Percentiles rank a stretch among this genome's conserved stretches.
Evolutionary conservation across 2,888 invertebrate species (phyloP).

Genomic region (Orthonevra nobilis): DNA sequence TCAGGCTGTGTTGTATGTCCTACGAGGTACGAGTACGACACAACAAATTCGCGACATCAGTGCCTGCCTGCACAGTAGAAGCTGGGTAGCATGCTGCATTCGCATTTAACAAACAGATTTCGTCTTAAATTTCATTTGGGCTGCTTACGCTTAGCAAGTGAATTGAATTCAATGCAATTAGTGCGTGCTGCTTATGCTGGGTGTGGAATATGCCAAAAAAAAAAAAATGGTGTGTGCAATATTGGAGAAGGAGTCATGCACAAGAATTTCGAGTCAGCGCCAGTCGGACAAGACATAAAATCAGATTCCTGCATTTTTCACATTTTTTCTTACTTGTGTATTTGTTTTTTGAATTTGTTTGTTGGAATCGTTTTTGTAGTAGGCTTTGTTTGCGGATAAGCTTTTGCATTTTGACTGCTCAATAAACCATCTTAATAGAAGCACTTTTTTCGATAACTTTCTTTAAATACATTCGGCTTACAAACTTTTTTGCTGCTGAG

Average conservation of each 20-base stretch:
- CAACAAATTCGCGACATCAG: constrained; percentile 63
- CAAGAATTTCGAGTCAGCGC: constrained; percentile 46
- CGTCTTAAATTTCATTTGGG: constrained; percentile 63
- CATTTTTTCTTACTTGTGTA: constrained; percentile 1
- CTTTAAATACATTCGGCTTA: no score
- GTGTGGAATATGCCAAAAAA: constrained; percentile 24
- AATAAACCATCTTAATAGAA: no score
- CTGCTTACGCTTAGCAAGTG: constrained; percentile 22
- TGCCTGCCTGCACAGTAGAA: constrained; percentile 29
- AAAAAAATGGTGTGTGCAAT: no score
- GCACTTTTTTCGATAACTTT: no score
- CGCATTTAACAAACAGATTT: constrained; percentile 58
- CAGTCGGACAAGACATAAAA: constrained; percentile 34
- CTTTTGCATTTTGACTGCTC: no score
- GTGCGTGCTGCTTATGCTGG: constrained; percentile 50
- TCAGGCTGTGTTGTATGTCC: constrained; percentile 44
- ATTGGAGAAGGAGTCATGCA: constrained; percentile 11
- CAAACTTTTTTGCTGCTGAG: no score
- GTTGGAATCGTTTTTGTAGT: background rate
- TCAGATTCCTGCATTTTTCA: constrained; percentile 23
- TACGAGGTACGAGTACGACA: no score
- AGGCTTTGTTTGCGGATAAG: no score
- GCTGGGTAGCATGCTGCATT: constrained; percentile 66
- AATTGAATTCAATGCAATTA: constrained; percentile 59
- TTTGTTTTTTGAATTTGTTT: background rate